Evolutionary conservation across 2,888 invertebrate species (phyloP).

Genomic region (Molanna angustata): DNA sequence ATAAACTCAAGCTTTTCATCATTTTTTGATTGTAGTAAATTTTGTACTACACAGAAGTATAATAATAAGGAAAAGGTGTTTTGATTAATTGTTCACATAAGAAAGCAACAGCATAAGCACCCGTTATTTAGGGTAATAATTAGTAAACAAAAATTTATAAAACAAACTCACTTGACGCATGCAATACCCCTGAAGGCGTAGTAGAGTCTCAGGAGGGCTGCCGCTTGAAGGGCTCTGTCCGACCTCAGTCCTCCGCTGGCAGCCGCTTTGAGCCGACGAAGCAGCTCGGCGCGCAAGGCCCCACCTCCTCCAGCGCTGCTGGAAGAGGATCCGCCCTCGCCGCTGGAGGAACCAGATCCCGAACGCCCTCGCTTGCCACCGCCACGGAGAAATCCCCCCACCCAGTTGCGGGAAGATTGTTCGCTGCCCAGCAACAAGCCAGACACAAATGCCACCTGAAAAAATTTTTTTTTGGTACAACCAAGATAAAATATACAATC

Average conservation of each 20-base stretch:
- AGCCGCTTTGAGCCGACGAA: conserved; percentile 67
- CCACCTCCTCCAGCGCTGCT: conserved; percentile 64
- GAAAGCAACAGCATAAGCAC: too few species aligned
- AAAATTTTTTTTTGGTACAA: too few species aligned
- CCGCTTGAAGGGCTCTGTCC: conserved; percentile 76
- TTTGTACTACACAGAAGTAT: too few species aligned
- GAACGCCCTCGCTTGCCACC: conserved; percentile 63
- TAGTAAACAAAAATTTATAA: background rate
- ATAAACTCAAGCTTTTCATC: too few species aligned
- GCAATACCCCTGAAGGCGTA: conserved; percentile 92
- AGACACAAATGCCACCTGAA: conserved; percentile 77
- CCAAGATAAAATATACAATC: too few species aligned
- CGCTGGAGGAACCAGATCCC: too few species aligned
- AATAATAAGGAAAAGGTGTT: too few species aligned
- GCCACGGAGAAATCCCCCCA: conserved; percentile 85
- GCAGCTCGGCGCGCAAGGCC: conserved; percentile 73
- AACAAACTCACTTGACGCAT: conserved; percentile 68
- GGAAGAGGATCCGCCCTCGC: conserved; percentile 2
- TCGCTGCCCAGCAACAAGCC: conserved; percentile 88
- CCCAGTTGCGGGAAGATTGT: conserved; percentile 87
- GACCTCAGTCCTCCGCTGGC: conserved; percentile 61
- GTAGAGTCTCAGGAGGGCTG: conserved; percentile 85
- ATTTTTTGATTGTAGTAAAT: too few species aligned
- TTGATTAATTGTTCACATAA: too few species aligned
- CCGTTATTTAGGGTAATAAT: too few species aligned